Evolutionary conservation across 2,113 vertebrate genomes (phyloP).

Genomic region (Monarcha castaneiventris): DNA sequence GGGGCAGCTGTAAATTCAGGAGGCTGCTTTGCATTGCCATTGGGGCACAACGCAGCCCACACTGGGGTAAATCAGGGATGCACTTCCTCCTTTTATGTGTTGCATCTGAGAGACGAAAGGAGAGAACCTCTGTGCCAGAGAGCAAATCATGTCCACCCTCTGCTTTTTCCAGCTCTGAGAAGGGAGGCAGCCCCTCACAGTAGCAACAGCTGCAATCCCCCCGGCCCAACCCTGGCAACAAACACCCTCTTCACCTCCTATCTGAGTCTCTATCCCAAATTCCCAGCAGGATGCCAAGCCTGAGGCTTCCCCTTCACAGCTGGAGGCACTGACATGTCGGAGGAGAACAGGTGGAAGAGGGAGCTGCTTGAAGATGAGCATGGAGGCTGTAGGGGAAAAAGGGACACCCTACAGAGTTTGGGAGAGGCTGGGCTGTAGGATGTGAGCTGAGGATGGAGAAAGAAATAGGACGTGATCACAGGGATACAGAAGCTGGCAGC

Average conservation of each 20-base stretch:
- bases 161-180: neutral
- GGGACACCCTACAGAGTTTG: neutral
- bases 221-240: conserved; percentile 17
- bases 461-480: neutral
- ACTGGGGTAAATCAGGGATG: neutral
- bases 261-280: neutral
- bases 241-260: neutral
- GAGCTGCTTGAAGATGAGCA: neutral
- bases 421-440: neutral
- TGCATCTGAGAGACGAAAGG: neutral
- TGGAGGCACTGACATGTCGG: neutral
- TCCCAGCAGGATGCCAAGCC: neutral
- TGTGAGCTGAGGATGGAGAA: neutral
- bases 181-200: neutral
- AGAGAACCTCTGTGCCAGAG: neutral
- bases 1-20: conserved; percentile 9
- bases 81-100: neutral
- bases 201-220: neutral
- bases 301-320: neutral
- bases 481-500: neutral
- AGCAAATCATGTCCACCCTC: neutral
- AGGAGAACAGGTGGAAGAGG: neutral
- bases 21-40: neutral
- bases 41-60: neutral
- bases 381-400: neutral